Base-by-base conservation (phyloP, 1,140 invertebrate genomes). In the Tetragonula clypearis region DNA sequence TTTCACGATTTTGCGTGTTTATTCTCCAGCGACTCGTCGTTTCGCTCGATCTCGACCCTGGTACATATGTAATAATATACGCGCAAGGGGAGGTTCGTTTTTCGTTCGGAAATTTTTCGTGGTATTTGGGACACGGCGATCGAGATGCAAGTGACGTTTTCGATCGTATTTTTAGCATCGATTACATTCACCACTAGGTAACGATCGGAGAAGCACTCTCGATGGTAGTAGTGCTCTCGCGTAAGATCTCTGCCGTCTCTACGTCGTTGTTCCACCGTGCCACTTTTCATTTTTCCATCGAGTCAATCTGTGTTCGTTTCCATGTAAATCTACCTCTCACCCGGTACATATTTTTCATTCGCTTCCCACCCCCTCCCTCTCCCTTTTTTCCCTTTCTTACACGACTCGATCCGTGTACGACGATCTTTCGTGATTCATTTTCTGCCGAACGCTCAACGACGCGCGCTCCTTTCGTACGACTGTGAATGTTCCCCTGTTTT, bases 81-180 rank as follows among this genome's bases (percentile, higher is more conserved):
- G 17, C 21, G 21, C 23, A 26, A 23, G 26, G 75, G 81, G 53
- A 82, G 82, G 75, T 79, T 79, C 76, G 76, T 15, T 41, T 53
- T 84, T 58, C 56, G 66, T 60, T 79, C 26, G 66, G 75, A 83
- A 56, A 60, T 68, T 77, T 83, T 69, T 79, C 76, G n/a, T 84
- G 82, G 82, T 84, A 84, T 84, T 60, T 79, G 41, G 82, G 82
- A 72, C 82, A 79, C 75, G 41, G 26, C 58, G 82, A 79, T 84
- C 82, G 56, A 79, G 76, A 79, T 58, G 73, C 80, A 74, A 62
- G 73, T 35, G 75, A 84, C 82, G 62, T 72, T 84, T 72, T 30
- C 55, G 82, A 62, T 78, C 55, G 82, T 79, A 84, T 84, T 84
- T 84, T 84, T 84, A 84, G 82, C 66, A 72, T 60, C 82, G 56